Base-by-base conservation (phyloP, 2,888 invertebrate genomes). In the Rutpela maculata region DNA sequence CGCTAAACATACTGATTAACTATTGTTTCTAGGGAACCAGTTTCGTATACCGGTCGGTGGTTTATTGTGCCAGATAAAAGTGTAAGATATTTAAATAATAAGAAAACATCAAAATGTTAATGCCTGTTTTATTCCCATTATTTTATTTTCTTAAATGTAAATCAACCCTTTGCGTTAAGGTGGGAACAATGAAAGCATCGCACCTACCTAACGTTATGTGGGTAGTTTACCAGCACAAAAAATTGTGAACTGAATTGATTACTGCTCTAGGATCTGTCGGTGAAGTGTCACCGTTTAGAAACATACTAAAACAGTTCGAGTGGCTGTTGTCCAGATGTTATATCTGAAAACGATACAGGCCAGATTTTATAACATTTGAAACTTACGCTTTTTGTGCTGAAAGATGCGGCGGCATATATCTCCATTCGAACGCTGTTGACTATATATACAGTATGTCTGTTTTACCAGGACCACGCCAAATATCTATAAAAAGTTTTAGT, bases 1-100 rank as follows among this genome's bases (percentile, higher is more conserved):
- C 76, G 59, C 17, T 43, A 63, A 74, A 76, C 70, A 60, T 78
- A 79, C 76, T 80, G 80, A 82, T 82, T 82, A 81, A 81, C 78
- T 81, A 82, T 82, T 81, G 81, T 82, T 77, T 60, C 43, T 70
- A 70, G 43, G 19, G 38, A 43, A 60, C 70, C 38, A 57, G 59
- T 62, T 50, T 57, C 22, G 50, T 4, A 6, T 15, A n/a, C n/a
- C 60, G 35, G 57, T 18, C 60, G 35, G 57, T 63, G 35, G 70
- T 57, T 75, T 75, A 67, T 62, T 62, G 63, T 50, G 31, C n/a
- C 62, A 43, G 55, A 50, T 55, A 38, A 67, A 72, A 38, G 11
- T n/a, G 18, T 15, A 50, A 38, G 17, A 65, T 59, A 60, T 69
- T 62, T 75, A 70, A 75, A 75, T 75, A 62, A 70, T 70, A 67